Base-by-base conservation (phyloP, 1,140 invertebrate species). In the Copidosoma floridanum region DNA sequence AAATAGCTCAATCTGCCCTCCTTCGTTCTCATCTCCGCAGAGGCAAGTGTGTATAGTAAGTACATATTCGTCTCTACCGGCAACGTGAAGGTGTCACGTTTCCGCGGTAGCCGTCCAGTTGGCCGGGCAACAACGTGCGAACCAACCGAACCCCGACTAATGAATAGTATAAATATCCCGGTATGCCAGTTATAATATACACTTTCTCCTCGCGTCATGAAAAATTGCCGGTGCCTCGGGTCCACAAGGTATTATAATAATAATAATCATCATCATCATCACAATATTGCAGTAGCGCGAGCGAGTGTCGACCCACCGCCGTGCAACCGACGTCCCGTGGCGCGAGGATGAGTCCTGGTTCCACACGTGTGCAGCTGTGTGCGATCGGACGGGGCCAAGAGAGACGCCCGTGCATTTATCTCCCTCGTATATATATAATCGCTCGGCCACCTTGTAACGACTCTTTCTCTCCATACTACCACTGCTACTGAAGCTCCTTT, bases 71-170 rank as follows among this genome's bases (percentile, higher is more conserved):
- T 32, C 29, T 12, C 29, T 32, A 32, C 12, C 29, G 70, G 62
- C 72, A 71, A 68, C 65, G 62, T 57, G 43, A 56, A 56, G 53
- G 53, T 56, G 20, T 56, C 41, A 35, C 27, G 14, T 35, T 16
- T 7, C 5, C 18, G 21, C 32, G 16, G 54, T 37, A 35, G 44
- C 55, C 21, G 20, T 26, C 12, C 41, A 20, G 27, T 29, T 40
- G 66, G 64, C 68, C n/a, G n/a, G 65, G 62, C 57, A 75, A 72
- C 74, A 76, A 77, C 70, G 75, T 77, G 75, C 73, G 74, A 76
- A 78, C 74, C 71, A 75, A 76, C 74, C 74, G 67, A 75, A 68
- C 61, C 71, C 67, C 66, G 65, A 66, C 71, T 78, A 78, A 78
- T 78, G 74, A 76, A 77, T 76, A 70, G 68, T 69, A 65, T 69